phyloP scores from a whole-genome alignment of 2,797 vertebrate species.

The Lepilemur ruficaudatus region DNA sequence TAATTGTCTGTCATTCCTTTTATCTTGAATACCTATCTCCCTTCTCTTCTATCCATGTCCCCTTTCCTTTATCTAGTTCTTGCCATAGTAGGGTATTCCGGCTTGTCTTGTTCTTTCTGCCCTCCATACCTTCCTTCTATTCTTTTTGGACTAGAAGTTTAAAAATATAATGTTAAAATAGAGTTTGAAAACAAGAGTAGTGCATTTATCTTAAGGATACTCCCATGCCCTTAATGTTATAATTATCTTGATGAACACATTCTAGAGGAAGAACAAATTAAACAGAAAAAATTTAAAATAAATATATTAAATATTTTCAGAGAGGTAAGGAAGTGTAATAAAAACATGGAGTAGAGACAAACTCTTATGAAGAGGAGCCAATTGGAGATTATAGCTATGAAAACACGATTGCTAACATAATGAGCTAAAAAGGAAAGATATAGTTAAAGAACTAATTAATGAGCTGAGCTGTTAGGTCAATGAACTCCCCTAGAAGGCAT shows the following conservation, averaged over 20 bases:
- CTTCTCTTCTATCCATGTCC: not conserved
- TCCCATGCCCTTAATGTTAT: not conserved
- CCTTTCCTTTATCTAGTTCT: not conserved
- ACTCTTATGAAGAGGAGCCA: not conserved
- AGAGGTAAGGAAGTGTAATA: not conserved
- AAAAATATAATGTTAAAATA: not conserved
- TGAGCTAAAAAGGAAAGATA: not conserved
- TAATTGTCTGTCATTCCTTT: not conserved
- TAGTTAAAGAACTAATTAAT: not conserved
- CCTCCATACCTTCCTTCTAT: not conserved
- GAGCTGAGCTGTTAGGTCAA: not conserved
- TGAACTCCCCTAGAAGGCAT: not conserved
- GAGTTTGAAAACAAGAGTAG: not conserved
- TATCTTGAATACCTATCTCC: not conserved
- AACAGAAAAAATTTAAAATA: not conserved
- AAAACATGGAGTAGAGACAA: not conserved
- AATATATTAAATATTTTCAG: not conserved
- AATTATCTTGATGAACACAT: not conserved
- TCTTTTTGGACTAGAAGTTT: not conserved
- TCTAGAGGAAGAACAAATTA: not conserved
- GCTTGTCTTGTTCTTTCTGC: not conserved
- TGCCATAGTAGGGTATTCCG: not conserved
- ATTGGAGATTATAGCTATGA: not conserved
- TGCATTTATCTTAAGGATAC: not conserved
- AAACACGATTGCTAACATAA: not conserved